These are phyloP conservation scores for Apotomis turbidana DNA, from an alignment of 2,888 invertebrate genomes.

Conservation along the genomic window DNA sequence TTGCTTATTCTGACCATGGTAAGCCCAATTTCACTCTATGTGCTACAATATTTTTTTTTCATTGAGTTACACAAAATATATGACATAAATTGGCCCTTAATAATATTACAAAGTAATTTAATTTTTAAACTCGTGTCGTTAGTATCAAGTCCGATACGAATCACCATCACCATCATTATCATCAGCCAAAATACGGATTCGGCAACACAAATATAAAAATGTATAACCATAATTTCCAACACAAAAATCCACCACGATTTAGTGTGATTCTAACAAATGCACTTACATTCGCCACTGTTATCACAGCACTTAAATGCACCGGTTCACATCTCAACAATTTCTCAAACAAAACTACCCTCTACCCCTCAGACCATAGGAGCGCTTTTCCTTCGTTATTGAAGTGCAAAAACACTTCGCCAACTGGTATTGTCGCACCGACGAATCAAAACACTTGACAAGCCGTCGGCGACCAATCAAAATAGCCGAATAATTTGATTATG, in stretches of 20 bases:
- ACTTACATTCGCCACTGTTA: constrained; percentile 70
- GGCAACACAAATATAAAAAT: background rate
- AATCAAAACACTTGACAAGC: constrained; percentile 75
- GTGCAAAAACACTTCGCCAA: constrained; percentile 75
- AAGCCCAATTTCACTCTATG: too few species aligned
- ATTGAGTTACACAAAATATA: too few species aligned
- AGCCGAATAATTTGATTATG: constrained; percentile 71
- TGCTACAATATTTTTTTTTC: too few species aligned
- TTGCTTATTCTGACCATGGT: too few species aligned
- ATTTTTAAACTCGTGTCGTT: too few species aligned
- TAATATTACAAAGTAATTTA: too few species aligned
- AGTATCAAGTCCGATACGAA: too few species aligned
- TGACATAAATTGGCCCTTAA: too few species aligned
- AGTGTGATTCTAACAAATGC: constrained; percentile 73
- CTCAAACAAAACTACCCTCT: constrained; percentile 48
- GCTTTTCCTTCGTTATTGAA: constrained; percentile 44
- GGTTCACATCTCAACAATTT: constrained; percentile 57
- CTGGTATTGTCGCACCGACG: constrained; percentile 69
- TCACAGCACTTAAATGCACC: constrained; percentile 73
- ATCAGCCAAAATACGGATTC: too few species aligned
- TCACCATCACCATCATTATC: too few species aligned
- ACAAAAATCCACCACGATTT: constrained; percentile 56
- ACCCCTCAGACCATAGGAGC: constrained; percentile 1
- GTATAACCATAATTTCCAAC: constrained; percentile 14
- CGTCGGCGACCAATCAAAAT: constrained; percentile 77